Evolutionary conservation across 1,140 invertebrate species (phyloP).

Genomic region (Lasioglossum albipes): DNA sequence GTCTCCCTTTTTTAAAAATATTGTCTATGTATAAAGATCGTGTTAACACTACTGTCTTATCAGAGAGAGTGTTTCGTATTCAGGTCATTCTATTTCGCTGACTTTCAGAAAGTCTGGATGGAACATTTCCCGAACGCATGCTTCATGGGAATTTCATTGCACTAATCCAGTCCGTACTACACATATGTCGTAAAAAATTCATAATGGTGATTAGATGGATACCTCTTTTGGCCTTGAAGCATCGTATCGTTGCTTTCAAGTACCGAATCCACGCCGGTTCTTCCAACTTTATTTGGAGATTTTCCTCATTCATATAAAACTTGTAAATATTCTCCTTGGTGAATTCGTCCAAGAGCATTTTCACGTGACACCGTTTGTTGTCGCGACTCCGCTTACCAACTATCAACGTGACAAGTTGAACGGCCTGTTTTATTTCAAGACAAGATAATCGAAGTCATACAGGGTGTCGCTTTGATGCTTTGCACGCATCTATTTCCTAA

Average conservation of each 20-base stretch:
- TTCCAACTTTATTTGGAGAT: background rate
- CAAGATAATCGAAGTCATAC: conserved; percentile 24
- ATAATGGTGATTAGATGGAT: background rate
- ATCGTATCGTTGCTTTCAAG: conserved; percentile 35
- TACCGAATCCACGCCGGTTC: conserved; percentile 17
- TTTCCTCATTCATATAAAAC: conserved; percentile 5
- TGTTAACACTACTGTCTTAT: too few species aligned
- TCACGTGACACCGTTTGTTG: conserved; percentile 31
- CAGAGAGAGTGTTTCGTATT: too few species aligned
- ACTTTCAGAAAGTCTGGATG: too few species aligned
- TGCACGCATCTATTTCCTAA: too few species aligned
- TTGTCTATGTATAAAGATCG: too few species aligned
- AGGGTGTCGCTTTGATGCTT: too few species aligned
- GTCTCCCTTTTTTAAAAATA: too few species aligned
- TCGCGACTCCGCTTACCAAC: conserved; percentile 21
- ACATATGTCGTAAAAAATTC: too few species aligned
- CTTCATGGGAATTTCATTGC: too few species aligned
- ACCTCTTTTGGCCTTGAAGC: conserved; percentile 40
- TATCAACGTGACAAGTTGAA: conserved; percentile 50
- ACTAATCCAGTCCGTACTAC: too few species aligned
- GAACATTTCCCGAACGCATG: too few species aligned
- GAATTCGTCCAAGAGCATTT: conserved; percentile 1
- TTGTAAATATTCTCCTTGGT: background rate
- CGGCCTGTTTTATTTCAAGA: conserved; percentile 43
- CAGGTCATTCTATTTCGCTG: too few species aligned